Conservation (phyloP, 2,113 vertebrate genomes). For the Boulengerochromis microlepis region DNA sequence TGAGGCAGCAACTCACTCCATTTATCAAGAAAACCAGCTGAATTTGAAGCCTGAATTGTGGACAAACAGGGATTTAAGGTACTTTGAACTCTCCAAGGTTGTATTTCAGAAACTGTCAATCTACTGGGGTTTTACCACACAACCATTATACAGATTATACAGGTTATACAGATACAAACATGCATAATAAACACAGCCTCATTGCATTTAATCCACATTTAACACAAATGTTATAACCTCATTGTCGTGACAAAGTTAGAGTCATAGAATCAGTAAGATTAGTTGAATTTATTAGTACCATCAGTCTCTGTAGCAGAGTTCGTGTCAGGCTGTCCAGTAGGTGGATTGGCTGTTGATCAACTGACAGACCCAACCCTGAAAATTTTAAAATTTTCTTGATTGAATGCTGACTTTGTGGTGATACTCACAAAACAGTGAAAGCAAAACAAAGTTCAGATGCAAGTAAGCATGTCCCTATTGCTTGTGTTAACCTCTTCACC, state of each 20-base stretch:
- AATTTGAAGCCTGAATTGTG: neutral
- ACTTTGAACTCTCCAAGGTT: neutral
- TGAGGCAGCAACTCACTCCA: neutral
- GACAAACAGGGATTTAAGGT: neutral
- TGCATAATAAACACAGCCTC: neutral
- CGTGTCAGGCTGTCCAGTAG: neutral
- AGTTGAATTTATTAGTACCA: neutral
- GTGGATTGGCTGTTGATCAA: neutral
- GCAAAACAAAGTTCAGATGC: slow-evolving; percentile 3
- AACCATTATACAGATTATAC: neutral
- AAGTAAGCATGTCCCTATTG: slow-evolving; percentile 10
- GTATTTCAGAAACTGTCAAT: neutral
- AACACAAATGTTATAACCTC: neutral
- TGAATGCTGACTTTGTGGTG: neutral
- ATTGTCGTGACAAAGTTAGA: neutral
- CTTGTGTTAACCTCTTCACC: slow-evolving; percentile 12
- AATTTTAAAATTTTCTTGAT: neutral
- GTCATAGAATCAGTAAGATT: neutral
- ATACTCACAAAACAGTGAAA: neutral
- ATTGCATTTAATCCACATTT: neutral
- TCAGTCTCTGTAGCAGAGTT: neutral
- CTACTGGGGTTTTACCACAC: neutral
- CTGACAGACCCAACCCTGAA: neutral
- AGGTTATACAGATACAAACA: neutral
- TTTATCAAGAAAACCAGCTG: neutral